Conservation (phyloP, 2,113 vertebrate genomes). For the Macrotus californicus region DNA sequence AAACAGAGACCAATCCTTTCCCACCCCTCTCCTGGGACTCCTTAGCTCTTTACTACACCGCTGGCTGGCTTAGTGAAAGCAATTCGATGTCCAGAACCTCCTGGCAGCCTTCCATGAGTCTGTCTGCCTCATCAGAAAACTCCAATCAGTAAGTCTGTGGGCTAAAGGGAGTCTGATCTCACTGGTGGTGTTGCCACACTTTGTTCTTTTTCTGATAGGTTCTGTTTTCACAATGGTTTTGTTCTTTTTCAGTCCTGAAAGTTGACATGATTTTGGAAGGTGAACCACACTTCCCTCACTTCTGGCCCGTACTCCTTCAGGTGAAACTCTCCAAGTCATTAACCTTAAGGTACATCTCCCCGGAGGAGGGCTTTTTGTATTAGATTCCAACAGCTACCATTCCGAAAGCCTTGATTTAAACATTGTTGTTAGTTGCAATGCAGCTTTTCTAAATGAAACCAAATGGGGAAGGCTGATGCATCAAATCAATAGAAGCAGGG, state of each 20-base stretch:
- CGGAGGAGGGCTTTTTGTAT: neutral
- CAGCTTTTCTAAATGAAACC: neutral
- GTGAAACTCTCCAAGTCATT: conserved; percentile 20
- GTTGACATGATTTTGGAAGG: conserved; percentile 25
- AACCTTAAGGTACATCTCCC: neutral
- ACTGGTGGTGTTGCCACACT: conserved; percentile 24
- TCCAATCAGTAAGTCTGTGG: conserved; percentile 48
- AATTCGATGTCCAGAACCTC: conserved; percentile 67
- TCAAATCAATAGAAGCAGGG: neutral
- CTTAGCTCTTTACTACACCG: conserved; percentile 51
- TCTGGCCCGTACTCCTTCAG: neutral
- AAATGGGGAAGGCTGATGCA: neutral
- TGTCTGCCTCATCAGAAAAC: conserved; percentile 69
- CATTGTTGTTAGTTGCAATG: neutral
- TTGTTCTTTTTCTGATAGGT: conserved; percentile 48
- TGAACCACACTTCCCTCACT: neutral
- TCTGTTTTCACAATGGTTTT: neutral
- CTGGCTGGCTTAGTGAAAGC: conserved; percentile 66
- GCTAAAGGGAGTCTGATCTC: conserved; percentile 54
- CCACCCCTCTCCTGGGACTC: conserved; percentile 61
- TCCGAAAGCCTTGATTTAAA: conserved; percentile 4
- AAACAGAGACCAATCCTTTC: conserved; percentile 59
- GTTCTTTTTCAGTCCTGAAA: neutral
- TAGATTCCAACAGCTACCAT: neutral
- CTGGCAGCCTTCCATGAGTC: conserved; percentile 51